Base-by-base conservation (phyloP, 2,797 vertebrate genomes). In the Erithacus rubecula region DNA sequence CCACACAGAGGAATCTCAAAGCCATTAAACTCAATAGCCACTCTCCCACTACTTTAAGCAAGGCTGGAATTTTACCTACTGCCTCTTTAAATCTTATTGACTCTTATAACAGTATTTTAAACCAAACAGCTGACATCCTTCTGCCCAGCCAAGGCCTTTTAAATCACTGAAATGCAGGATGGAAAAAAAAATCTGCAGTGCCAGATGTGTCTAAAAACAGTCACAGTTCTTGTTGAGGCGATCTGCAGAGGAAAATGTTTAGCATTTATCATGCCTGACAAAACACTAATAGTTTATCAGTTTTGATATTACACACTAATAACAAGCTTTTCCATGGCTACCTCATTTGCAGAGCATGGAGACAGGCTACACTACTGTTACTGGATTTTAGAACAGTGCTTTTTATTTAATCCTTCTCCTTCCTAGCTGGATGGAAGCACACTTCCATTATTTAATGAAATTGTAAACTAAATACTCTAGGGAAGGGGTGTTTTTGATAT, bases 361-460 rank as follows among this genome's bases (percentile, higher is more conserved):
- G 67, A 44, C 65, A 78, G 63, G 29, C 75, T 77, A 69, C 58
- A 43, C 70, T 93, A 53, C 43, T 17, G 53, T 80, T 59, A 68
- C 69, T 94, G 77, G 68, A 92, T 96, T 96, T 96, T 21, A 74
- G 55, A 95, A 85, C 59, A 65, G 22, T 46, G 18, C 36, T 89
- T 94, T 95, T 88, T 79, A 83, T 89, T 93, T 95, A 90, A 96
- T 82, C 90, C 88, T 90, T 92, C 83, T 37, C 83, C 24, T 46
- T 93, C 58, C 79, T 65, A 71, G 84, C 60, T 86, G 84, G 89
- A 92, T 56, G 87, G 60, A 95, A 69, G 68, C 70, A 94, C 64
- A 44, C 83, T 95, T 96, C 92, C 39, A 94, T 89, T 96, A 95
- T 72, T 93, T 95, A 97, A 95, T 96, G 85, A 96, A 96, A 92